Evolutionary conservation across 2,888 invertebrate genomes (phyloP), one percentile per base, ranked within the genome.

Genomic region (Patella depressa): DNA sequence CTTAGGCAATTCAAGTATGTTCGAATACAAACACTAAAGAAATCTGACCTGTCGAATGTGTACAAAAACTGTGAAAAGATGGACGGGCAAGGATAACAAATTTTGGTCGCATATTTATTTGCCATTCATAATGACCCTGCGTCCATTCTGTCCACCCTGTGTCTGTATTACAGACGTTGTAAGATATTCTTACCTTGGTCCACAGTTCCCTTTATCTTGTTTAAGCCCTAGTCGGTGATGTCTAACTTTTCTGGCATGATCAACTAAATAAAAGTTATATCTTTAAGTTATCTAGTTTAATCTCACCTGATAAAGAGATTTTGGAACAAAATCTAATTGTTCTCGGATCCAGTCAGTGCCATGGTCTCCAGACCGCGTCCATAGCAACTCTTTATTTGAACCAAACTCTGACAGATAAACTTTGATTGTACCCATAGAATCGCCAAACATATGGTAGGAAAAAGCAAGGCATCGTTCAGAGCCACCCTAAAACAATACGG

Each of bases 401-500:
- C 77, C 72, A 17, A 80, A 65, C 17, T 77, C 72, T 57, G 19
- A 29, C 54, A 77, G 14, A 57, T 72, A 78, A n/a, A 83, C 78
- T 19, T 76, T 81, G 45, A 86, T 74, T 11, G 80, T 83, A 3
- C 87, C 87, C 71, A 83, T 82, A 71, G 82, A 78, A 3, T 76
- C 73, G 2, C 87, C 87, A 74, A 80, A 84, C 87, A 87, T 87
- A 78, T 84, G 83, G 65, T 85, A 86, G 75, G 80, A 82, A 78
- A 87, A 87, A 9, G 77, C 77, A 14, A 85, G 54, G 72, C 86
- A 87, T 53, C 83, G 83, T 11, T 76, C 77, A 3, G 81, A 84
- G 7, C 72, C 76, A 24, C 85, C 86, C 84, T 86, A 45, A 45
- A 45, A 45, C 45, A 45, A 45, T 1, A 45, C 45, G 45, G 9